These are phyloP conservation scores for Bovichtus diacanthus DNA, from an alignment of 2,797 vertebrate genomes.

Conservation along the genomic window DNA sequence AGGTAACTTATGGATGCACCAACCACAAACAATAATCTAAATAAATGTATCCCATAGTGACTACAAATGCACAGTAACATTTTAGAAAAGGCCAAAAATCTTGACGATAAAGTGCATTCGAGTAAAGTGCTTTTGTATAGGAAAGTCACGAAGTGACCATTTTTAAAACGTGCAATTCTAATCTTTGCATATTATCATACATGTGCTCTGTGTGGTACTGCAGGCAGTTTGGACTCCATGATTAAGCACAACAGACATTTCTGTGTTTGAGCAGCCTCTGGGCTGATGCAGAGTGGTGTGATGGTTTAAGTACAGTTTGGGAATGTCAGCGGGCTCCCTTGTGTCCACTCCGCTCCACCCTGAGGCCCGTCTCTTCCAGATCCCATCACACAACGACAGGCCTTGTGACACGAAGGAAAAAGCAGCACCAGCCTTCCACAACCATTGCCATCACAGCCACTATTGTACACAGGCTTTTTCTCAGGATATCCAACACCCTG, in stretches of 20 bases:
- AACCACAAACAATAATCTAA: neutral
- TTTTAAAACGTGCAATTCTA: neutral
- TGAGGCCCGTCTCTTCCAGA: conserved; percentile 44
- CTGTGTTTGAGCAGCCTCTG: conserved; percentile 46
- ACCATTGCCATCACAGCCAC: conserved; percentile 82
- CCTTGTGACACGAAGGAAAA: conserved; percentile 79
- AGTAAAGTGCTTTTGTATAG: neutral
- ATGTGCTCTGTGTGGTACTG: neutral
- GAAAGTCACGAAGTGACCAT: neutral
- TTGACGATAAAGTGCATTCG: neutral
- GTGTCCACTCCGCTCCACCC: conserved; percentile 51
- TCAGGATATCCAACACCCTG: conserved; percentile 86
- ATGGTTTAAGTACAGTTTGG: conserved; percentile 61
- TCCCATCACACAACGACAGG: conserved; percentile 78
- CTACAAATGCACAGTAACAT: neutral
- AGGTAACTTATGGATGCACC: neutral
- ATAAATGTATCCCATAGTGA: neutral
- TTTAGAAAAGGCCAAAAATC: neutral
- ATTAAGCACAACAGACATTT: conserved; percentile 30
- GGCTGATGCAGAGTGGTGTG: conserved; percentile 10
- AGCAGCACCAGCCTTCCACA: conserved; percentile 77
- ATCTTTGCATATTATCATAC: neutral
- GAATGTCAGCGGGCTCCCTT: conserved; percentile 62
- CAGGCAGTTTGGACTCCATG: conserved; percentile 11
- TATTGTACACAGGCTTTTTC: conserved; percentile 84